These are phyloP conservation scores for Irena cyanogastra DNA, from an alignment of 2,113 vertebrate genomes.

Conservation along the genomic window DNA sequence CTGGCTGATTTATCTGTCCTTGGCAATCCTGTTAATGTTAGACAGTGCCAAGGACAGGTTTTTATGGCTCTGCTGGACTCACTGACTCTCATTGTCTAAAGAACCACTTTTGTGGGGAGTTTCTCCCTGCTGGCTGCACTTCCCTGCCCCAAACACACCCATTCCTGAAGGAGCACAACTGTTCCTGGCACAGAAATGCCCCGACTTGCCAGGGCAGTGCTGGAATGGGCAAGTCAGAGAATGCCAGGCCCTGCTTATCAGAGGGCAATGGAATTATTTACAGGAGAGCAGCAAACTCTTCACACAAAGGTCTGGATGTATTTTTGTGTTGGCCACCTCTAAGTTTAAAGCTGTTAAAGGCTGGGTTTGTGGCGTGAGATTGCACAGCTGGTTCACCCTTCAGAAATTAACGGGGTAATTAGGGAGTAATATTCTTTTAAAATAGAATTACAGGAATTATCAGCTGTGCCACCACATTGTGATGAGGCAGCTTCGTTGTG, in stretches of 20 bases:
- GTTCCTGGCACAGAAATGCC: not conserved
- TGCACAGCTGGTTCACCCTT: not conserved
- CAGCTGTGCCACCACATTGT: not conserved
- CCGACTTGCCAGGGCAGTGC: not conserved
- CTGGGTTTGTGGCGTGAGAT: not conserved
- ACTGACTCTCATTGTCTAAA: fast-evolving
- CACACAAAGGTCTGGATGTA: fast-evolving
- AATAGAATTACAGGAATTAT: not conserved
- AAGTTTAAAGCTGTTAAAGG: not conserved
- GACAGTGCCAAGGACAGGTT: not conserved
- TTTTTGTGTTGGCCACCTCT: not conserved
- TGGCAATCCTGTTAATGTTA: not conserved
- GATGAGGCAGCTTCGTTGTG: not conserved
- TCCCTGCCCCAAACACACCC: not conserved
- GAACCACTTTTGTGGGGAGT: not conserved
- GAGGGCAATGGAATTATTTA: not conserved
- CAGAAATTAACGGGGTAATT: not conserved
- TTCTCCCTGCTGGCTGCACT: not conserved
- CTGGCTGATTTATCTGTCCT: not conserved
- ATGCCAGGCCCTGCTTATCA: not conserved
- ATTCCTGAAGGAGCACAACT: not conserved
- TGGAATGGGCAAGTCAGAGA: not conserved
- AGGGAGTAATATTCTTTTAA: not conserved
- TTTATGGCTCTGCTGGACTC: not conserved
- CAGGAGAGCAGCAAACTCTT: not conserved